These are phyloP conservation scores for Teinopalpus imperialis DNA, from an alignment of 2,888 invertebrate species.

Conservation along the genomic window DNA sequence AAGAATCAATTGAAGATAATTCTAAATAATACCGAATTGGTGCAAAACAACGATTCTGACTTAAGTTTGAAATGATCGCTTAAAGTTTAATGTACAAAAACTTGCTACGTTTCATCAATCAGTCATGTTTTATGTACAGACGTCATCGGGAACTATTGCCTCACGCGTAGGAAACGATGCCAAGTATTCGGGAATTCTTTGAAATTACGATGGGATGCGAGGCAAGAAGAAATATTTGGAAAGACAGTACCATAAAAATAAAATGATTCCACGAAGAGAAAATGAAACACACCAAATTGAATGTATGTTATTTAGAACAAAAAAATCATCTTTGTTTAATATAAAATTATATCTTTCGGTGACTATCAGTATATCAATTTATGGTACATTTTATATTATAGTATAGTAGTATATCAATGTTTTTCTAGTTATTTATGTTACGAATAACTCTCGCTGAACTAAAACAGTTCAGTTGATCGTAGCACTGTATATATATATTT, in stretches of 20 bases:
- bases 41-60: constrained; percentile 37
- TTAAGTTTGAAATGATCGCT: constrained; percentile 25
- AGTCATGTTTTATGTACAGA: constrained; percentile 37
- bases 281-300: constrained; percentile 53
- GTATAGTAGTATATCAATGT: too few species aligned
- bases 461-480: too few species aligned
- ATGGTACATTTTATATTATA: too few species aligned
- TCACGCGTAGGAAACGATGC: constrained; percentile 40
- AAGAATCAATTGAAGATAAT: constrained; percentile 51
- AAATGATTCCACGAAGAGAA: constrained; percentile 54
- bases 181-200: constrained; percentile 53
- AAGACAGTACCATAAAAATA: constrained; percentile 64
- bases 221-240: constrained; percentile 54
- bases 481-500: too few species aligned
- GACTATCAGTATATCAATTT: too few species aligned
- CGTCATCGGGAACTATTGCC: constrained; percentile 34
- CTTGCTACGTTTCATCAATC: constrained; percentile 37
- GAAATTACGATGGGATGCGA: constrained; percentile 47
- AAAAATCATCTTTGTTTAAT: constrained; percentile 11
- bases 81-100: constrained; percentile 32
- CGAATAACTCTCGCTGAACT: too few species aligned
- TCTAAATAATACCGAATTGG: constrained; percentile 43
- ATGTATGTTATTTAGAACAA: constrained; percentile 43
- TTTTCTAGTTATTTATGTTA: too few species aligned
- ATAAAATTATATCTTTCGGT: too few species aligned